These are phyloP conservation scores for Drosophila subobscura DNA, from an alignment of 1,140 invertebrate genomes.

Conservation along the genomic window DNA sequence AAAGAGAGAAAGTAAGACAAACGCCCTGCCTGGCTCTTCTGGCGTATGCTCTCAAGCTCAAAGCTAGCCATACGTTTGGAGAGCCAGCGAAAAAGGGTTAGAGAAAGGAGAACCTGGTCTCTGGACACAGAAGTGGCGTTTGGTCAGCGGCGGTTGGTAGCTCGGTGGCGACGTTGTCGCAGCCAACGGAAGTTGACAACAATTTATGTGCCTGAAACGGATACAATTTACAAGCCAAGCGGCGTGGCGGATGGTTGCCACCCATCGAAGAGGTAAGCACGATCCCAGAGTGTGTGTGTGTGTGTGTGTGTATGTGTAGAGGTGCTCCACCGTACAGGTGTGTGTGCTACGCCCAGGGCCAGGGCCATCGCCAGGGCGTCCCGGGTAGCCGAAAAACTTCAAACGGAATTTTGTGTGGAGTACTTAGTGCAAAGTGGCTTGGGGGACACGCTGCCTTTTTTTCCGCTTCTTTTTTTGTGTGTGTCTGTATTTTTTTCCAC, in stretches of 20 bases:
- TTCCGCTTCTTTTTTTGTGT: background rate
- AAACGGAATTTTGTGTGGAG: conserved; percentile 79
- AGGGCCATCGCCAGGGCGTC: conserved; percentile 33
- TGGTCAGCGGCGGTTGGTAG: conserved; percentile 56
- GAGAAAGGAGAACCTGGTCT: conserved; percentile 4
- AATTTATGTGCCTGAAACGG: conserved; percentile 82
- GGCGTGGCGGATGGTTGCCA: conserved; percentile 62
- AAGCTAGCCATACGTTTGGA: conserved; percentile 58
- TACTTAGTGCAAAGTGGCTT: conserved; percentile 79
- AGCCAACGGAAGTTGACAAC: conserved; percentile 82
- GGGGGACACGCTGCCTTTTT: conserved; percentile 55
- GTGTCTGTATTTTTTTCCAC: conserved; percentile 20
- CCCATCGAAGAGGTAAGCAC: conserved; percentile 28
- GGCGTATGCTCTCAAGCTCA: conserved; percentile 69
- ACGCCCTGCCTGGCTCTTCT: conserved; percentile 31
- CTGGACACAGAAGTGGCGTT: conserved; percentile 63
- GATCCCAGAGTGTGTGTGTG: too few species aligned
- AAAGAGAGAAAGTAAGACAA: conserved; percentile 38
- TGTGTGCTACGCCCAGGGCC: conserved; percentile 14
- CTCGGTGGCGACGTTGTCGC: conserved; percentile 63
- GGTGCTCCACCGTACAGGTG: conserved; percentile 56
- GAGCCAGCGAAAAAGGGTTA: conserved; percentile 25
- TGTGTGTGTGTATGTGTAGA: conserved; percentile 13
- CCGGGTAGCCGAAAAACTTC: conserved; percentile 61
- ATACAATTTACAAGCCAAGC: conserved; percentile 79